Evolutionary conservation across 2,888 invertebrate genomes (phyloP), one percentile per base, ranked within the genome.

Genomic region (Celastrina argiolus): DNA sequence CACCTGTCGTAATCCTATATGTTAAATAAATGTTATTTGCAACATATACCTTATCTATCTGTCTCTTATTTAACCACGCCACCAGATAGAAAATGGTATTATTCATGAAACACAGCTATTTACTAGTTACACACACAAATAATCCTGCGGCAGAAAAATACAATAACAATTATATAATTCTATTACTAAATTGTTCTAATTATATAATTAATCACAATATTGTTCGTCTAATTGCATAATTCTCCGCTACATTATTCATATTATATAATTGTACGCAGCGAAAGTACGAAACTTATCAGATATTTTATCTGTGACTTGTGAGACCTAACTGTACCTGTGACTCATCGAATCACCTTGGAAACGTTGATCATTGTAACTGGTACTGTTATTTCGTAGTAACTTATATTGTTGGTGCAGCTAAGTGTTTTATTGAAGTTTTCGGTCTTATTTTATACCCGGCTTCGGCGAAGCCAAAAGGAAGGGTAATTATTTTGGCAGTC

Each of bases 341-440:
- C 22, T 51, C 51, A 51, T 51, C 51, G 12, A 10, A 26, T 51
- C 51, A 51, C 51, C 51, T 51, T 51, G 51, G 51, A 51, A 51
- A 51, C 51, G 51, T 51, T 51, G 51, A 51, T 39, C 8, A 8
- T 45, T 45, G 18, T 45, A 8, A 45, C 45, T 16, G 16, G 22
- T 51, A 51, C 51, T 51, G 51, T 51, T 51, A 51, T 26, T 51
- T 26, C 22, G 51, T 51, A n/a, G n/a, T n/a, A n/a, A n/a, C n/a
- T n/a, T n/a, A n/a, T n/a, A n/a, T n/a, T n/a, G n/a, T n/a, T n/a
- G n/a, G n/a, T n/a, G n/a, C n/a, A n/a, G n/a, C n/a, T n/a, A n/a
- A n/a, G n/a, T n/a, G n/a, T n/a, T n/a, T n/a, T n/a, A n/a, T n/a
- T n/a, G n/a, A n/a, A n/a, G n/a, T n/a, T n/a, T n/a, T n/a, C n/a